Evolutionary conservation across 2,797 vertebrate genomes (phyloP).

Genomic region (Apogon hyalosoma): DNA sequence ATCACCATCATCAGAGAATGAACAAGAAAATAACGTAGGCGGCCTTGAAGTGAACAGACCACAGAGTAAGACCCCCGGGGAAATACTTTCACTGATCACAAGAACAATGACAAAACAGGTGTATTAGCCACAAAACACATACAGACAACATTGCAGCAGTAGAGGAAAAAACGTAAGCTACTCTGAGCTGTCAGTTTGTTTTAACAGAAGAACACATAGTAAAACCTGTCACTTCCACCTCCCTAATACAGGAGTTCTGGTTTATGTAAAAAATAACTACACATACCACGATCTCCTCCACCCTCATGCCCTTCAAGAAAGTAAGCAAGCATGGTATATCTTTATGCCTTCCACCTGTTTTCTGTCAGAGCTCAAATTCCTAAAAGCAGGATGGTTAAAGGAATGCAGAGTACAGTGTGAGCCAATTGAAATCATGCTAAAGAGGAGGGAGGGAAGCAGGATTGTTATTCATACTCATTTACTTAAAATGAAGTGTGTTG

Average conservation of each 20-base stretch:
- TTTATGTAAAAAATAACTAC: background rate
- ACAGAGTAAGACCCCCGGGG: background rate
- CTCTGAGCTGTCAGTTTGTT: background rate
- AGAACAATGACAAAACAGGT: slow-evolving; percentile 12
- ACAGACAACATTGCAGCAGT: slow-evolving; percentile 3
- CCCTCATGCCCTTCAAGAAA: slow-evolving; percentile 1
- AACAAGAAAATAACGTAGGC: slow-evolving; percentile 9
- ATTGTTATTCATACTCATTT: background rate
- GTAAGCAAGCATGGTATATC: background rate
- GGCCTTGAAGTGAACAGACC: slow-evolving; percentile 8
- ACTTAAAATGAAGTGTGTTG: background rate
- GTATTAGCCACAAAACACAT: slow-evolving; percentile 1
- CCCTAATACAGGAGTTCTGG: background rate
- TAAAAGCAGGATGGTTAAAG: background rate
- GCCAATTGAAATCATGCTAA: slow-evolving; percentile 7
- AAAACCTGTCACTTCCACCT: background rate
- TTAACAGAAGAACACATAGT: background rate
- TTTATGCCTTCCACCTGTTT: slow-evolving; percentile 45
- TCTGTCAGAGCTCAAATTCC: slow-evolving; percentile 34
- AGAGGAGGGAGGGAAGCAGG: background rate
- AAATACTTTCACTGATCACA: background rate
- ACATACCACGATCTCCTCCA: background rate
- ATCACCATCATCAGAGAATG: slow-evolving; percentile 19
- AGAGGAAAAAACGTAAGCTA: background rate
- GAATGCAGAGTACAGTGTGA: slow-evolving; percentile 12